Conservation (phyloP, 2,113 vertebrate species). For the Dipodomys stephensi region DNA sequence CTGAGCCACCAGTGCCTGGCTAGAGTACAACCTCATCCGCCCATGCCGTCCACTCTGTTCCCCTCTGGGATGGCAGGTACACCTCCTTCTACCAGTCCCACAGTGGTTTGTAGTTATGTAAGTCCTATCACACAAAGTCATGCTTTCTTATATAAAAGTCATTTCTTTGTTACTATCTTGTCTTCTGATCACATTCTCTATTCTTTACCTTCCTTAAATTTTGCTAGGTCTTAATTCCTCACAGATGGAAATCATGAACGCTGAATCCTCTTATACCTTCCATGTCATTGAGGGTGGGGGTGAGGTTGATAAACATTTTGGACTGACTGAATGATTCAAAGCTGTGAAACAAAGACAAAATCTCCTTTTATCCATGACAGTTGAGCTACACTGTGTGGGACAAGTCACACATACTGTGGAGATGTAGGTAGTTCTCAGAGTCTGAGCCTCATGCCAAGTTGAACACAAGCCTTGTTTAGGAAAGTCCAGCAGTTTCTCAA, state of each 20-base stretch:
- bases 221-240: neutral
- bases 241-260: neutral
- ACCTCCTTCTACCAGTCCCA: neutral
- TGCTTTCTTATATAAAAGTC: no score
- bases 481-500: slow-evolving; percentile 29
- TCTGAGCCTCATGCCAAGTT: neutral
- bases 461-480: neutral
- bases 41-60: accelerated
- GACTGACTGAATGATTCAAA: neutral
- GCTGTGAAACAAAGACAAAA: neutral
- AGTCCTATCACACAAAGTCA: neutral
- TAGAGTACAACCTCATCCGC: neutral
- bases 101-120: neutral
- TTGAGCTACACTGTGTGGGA: neutral
- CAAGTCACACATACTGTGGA: accelerated
- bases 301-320: neutral
- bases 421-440: neutral
- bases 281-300: neutral
- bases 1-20: neutral
- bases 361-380: neutral
- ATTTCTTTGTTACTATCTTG: neutral
- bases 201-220: slow-evolving; percentile 1
- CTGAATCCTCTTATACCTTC: neutral
- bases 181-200: neutral
- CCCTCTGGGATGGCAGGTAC: no score